Evolutionary conservation across 2,797 vertebrate species (phyloP), one percentile per base, ranked within the genome.

Genomic region (Lateolabrax maculatus): DNA sequence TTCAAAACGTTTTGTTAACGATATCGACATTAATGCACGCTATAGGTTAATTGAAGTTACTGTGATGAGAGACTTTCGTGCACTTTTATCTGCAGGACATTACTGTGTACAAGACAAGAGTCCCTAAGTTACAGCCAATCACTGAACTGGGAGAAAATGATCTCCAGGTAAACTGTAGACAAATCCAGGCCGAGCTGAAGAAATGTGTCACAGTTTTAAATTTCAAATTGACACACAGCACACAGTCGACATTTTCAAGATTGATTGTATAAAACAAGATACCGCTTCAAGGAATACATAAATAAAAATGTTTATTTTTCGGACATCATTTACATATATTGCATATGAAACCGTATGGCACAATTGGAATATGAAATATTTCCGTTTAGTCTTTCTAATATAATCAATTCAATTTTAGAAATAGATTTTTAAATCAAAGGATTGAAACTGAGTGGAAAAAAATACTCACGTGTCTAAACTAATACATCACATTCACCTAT

Each of bases 291-390:
- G 13, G 18, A 80, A 57, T 83, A 83, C 79, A 90, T 89, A 92
- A 90, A 91, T 92, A 93, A 87, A 93, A 88, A 83, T 85, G 69
- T 95, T 94, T 94, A 93, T 93, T 92, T 91, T 69, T 90, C 6
- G 76, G 76, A 91, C 85, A 91, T 72, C 57, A 87, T 91, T 90
- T 90, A 93, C 82, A 94, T 85, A 79, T 81, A 88, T 91, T 84
- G 79, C 66, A 92, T 85, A 76, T 79, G 77, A 88, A 84, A 85
- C 48, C 64, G 25, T 71, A 69, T 77, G 77, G 68, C 65, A 89
- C 79, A 82, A 41, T 43, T 82, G 46, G 75, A 71, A 68, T 48
- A 63, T 52, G 1, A 80, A 57, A 34, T 25, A 70, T 67, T 77
- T 77, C 25, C 61, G 34, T 73, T 55, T 36, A 57, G 2, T 64